These are phyloP conservation scores for Telmatherina bonti DNA, from an alignment of 2,797 vertebrate genomes.

Conservation along the genomic window DNA sequence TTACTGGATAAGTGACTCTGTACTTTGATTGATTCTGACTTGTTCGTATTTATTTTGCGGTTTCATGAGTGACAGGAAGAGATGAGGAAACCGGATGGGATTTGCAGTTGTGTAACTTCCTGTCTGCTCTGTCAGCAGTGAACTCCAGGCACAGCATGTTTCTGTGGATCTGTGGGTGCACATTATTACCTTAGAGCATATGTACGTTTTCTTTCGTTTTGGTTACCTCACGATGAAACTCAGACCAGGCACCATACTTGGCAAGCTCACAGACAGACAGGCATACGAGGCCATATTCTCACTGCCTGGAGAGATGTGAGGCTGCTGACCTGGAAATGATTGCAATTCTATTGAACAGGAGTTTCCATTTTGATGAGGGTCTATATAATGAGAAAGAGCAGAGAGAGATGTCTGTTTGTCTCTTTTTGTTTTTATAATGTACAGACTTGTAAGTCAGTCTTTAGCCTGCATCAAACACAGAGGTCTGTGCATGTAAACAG, in stretches of 20 bases:
- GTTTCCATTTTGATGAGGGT: slow-evolving; percentile 65
- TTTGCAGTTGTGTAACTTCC: slow-evolving; percentile 74
- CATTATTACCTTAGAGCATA: neutral
- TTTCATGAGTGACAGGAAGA: slow-evolving; percentile 66
- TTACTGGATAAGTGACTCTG: neutral
- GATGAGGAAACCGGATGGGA: slow-evolving; percentile 56
- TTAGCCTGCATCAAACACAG: slow-evolving; percentile 26
- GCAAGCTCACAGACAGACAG: slow-evolving; percentile 23
- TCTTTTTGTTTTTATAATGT: slow-evolving; percentile 40
- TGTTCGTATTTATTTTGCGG: slow-evolving; percentile 28
- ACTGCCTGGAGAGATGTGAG: slow-evolving; percentile 55
- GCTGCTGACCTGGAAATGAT: slow-evolving; percentile 75
- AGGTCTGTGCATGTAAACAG: neutral
- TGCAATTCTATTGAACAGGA: slow-evolving; percentile 55
- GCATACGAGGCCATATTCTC: slow-evolving; percentile 22
- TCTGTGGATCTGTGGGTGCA: slow-evolving; percentile 13
- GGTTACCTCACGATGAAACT: slow-evolving; percentile 15
- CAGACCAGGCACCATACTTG: slow-evolving; percentile 26
- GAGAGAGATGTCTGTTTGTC: slow-evolving; percentile 14
- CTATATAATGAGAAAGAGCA: slow-evolving; percentile 18
- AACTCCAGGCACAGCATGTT: slow-evolving; percentile 36
- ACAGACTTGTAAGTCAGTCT: slow-evolving; percentile 45
- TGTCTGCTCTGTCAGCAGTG: slow-evolving; percentile 73
- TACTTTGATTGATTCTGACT: slow-evolving; percentile 8
- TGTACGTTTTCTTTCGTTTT: slow-evolving; percentile 15